Base-by-base conservation (phyloP, 1,140 invertebrate species). In the Orius laevigatus region DNA sequence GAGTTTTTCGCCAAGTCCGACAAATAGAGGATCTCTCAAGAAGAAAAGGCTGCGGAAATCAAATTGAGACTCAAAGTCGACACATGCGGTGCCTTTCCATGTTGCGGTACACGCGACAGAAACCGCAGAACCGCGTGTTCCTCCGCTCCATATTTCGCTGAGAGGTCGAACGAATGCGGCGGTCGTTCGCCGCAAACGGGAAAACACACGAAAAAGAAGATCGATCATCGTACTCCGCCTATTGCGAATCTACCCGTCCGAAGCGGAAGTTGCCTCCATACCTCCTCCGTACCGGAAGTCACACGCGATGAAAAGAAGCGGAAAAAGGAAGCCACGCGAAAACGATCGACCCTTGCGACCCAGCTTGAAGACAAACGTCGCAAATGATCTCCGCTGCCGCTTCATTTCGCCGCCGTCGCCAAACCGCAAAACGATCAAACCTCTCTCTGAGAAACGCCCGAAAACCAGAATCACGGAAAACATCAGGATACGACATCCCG, bases 61-160 rank as follows among this genome's bases (percentile, higher is more conserved):
- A 88, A 87, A 61, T 63, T 91, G 12, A 69, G 84, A 48, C 63
- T 90, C 3, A 89, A 90, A 19, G 40, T 42, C 3, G 43, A 45
- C 43, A 45, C 25, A 32, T 45, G 19, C 19, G 43, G 10, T n/a
- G n/a, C 43, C 43, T 2, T 45, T 31, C 20, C 25, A 45, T 31
- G 43, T 45, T n/a, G 11, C 32, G 43, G 11, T 45, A 45, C 15
- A 45, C 43, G 8, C 25, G 20, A 45, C 10, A 11, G 40, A 45
- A n/a, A 36, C 40, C 9, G 50, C 78, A 50, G 84, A 88, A 57
- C 77, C 81, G 1, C 69, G 84, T 49, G 86, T 92, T 14, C 87
- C 88, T 16, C 87, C 87, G 2, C 66, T 92, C 57, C 87, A 91
- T 60, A 91, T 92, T 57, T 87, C 84, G 44, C 65, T 92, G 41